phyloP scores from a whole-genome alignment of 2,888 invertebrate genomes.

The Metalampra italica region DNA sequence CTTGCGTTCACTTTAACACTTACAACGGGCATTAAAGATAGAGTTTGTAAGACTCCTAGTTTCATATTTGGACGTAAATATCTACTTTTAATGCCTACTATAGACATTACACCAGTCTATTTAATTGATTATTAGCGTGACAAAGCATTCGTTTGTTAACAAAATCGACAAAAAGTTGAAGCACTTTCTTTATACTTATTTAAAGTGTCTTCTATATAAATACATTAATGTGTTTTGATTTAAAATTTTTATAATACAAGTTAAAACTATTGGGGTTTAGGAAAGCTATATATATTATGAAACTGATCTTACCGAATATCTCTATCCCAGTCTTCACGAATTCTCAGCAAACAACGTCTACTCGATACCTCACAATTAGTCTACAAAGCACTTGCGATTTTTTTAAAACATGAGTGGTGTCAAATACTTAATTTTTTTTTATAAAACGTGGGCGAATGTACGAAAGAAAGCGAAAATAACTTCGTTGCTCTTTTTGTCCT shows the following conservation, averaged over 20 bases:
- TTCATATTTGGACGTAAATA: constrained; percentile 33
- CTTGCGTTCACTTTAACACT: constrained; percentile 51
- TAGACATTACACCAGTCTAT: constrained; percentile 28
- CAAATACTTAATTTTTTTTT: constrained; percentile 4
- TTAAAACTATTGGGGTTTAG: not conserved
- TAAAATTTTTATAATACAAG: not conserved
- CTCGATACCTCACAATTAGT: constrained; percentile 13
- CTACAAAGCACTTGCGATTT: constrained; percentile 22
- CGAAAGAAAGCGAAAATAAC: constrained; percentile 5
- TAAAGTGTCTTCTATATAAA: constrained; percentile 6
- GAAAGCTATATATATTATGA: not conserved
- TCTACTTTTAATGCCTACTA: constrained; percentile 42
- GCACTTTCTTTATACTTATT: constrained; percentile 29
- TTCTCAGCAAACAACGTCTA: constrained; percentile 22
- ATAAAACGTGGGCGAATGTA: constrained; percentile 12
- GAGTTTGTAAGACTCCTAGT: constrained; percentile 31
- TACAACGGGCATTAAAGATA: constrained; percentile 52
- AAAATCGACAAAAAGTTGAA: constrained; percentile 30
- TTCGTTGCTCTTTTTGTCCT: constrained; percentile 14
- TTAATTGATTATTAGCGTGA: constrained; percentile 34
- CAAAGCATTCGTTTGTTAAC: constrained; percentile 34
- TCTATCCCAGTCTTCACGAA: constrained; percentile 22
- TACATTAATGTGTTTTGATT: not conserved
- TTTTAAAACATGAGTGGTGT: constrained; percentile 9
- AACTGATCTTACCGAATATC: constrained; percentile 3